Conservation (phyloP, 2,113 vertebrate species). For the Bothrops jararaca region DNA sequence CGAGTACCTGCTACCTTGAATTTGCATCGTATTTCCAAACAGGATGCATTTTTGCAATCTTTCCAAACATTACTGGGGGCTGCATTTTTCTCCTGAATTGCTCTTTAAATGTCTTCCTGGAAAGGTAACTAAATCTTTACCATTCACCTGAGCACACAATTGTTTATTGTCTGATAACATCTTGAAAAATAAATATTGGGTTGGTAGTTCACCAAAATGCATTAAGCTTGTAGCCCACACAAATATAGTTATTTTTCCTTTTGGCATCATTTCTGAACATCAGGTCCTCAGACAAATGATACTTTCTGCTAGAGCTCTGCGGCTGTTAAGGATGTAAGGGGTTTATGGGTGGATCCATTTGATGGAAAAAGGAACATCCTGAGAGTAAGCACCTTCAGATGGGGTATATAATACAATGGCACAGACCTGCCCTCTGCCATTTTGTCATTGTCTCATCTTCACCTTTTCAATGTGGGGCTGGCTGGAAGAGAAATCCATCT, state of each 20-base stretch:
- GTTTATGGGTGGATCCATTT: not conserved
- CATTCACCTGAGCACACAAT: not conserved
- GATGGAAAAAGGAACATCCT: not conserved
- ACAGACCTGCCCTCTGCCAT: not conserved
- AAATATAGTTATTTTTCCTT: not conserved
- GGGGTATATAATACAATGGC: not conserved
- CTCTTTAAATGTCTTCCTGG: not conserved
- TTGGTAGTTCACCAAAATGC: not conserved
- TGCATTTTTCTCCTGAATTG: not conserved
- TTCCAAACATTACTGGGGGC: not conserved
- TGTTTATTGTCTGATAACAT: not conserved
- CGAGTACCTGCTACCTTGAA: conserved; percentile 16
- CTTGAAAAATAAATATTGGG: not conserved
- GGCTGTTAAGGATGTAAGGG: not conserved
- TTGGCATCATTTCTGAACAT: not conserved
- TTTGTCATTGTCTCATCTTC: not conserved
- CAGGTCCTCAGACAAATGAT: not conserved
- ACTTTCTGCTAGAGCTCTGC: too few species aligned
- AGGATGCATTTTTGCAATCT: not conserved
- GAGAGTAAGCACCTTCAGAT: not conserved
- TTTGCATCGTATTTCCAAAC: not conserved
- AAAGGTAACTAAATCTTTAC: not conserved
- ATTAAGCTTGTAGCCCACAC: not conserved
- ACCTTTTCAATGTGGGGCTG: not conserved
- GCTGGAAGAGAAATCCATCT: not conserved